Base-by-base conservation (phyloP, 2,113 vertebrate genomes). In the Ardeotis arabs region DNA sequence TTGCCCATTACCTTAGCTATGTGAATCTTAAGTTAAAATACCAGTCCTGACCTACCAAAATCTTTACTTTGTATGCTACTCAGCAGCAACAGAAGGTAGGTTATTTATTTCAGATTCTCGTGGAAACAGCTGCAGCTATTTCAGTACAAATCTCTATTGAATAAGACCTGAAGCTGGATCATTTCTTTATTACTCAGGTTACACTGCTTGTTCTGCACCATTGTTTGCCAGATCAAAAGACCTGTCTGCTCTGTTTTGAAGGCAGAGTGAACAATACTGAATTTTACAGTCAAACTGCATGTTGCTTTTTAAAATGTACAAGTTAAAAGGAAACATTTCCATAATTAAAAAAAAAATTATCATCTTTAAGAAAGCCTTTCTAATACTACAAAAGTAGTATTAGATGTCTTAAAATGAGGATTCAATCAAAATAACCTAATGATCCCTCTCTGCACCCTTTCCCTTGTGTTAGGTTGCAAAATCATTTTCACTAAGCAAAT, bases 61-160 rank as follows among this genome's bases (percentile, higher is more conserved):
- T 35, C 39, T 60, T 78, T 73, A 41, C 33, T 92, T 92, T 49
- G 35, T 66, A 85, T 47, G 58, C 69, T 84, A 44, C 72, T 83
- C 85, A 56, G 35, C 75, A 72, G 58, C 37, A 47, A 28, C 39
- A 67, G 70, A 85, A 69, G 23, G 56, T 27, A 82, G 23, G n/a
- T 68, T 83, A 59, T 75, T 91, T 89, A 63, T 70, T 89, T 80
- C 68, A 77, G 24, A 89, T 89, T 77, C 63, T 90, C 59, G 37
- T 55, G n/a, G 59, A 86, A 95, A 89, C 27, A 89, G 55, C 70
- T 93, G 89, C 55, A 87, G 63, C 31, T 1, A 3, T 77, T 77
- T 74, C 91, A 74, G 78, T 62, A 47, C 79, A 95, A 96, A 81
- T 89, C 55, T 93, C 64, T 69, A 24, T 24, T 82, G 68, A 91